Conservation (phyloP, 2,888 invertebrate species). For the Meganola albula region DNA sequence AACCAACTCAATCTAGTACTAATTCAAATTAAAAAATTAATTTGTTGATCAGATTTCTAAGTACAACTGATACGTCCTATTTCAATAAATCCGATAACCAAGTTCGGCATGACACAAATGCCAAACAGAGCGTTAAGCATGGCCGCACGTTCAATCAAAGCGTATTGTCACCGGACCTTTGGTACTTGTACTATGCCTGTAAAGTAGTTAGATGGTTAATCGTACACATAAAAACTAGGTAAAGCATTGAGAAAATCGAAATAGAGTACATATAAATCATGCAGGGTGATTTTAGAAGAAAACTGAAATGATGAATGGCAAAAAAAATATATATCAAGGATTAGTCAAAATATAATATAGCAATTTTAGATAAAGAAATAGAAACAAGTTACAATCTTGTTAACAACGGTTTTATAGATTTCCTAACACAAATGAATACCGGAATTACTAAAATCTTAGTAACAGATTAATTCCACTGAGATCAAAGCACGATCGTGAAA, state of each 20-base stretch:
- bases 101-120: conserved; percentile 30
- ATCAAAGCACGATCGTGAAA: conserved; percentile 12
- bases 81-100: conserved; percentile 27
- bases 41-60: too few species aligned
- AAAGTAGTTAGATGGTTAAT: neutral
- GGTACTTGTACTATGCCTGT: conserved; percentile 9
- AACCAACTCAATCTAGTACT: too few species aligned
- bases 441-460: conserved; percentile 4
- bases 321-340: too few species aligned
- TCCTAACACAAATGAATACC: conserved; percentile 1
- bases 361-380: too few species aligned
- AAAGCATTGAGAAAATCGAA: neutral
- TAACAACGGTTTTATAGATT: neutral
- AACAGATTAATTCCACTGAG: conserved; percentile 14
- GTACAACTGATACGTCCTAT: too few species aligned
- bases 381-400: too few species aligned
- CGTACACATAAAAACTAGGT: neutral
- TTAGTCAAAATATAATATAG: too few species aligned
- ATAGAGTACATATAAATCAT: too few species aligned
- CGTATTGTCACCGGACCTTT: conserved; percentile 29
- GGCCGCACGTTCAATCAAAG: conserved; percentile 32
- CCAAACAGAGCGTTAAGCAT: conserved; percentile 52
- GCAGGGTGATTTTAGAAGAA: too few species aligned
- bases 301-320: too few species aligned
- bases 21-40: too few species aligned